These are phyloP conservation scores for Ectropis grisescens DNA, from an alignment of 1,140 invertebrate species.

Conservation along the genomic window DNA sequence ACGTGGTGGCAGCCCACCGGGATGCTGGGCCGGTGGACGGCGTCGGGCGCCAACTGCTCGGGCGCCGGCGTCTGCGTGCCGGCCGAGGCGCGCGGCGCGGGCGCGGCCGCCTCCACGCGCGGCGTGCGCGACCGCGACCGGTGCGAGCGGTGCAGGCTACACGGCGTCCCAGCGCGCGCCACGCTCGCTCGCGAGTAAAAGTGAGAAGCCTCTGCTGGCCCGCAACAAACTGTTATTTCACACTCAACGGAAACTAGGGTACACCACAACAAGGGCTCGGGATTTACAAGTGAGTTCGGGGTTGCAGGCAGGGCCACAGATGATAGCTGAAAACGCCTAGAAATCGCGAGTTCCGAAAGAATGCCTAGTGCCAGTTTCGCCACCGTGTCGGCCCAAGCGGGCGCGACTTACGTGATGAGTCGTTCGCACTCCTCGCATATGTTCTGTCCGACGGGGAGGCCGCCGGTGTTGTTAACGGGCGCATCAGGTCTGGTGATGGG, in stretches of 20 bases:
- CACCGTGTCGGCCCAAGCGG: slow-evolving; percentile 48
- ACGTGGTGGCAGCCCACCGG: slow-evolving; percentile 56
- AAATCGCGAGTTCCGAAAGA: neutral
- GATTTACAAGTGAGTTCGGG: too few relatives aligned
- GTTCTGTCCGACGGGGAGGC: slow-evolving; percentile 87
- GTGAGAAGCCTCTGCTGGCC: slow-evolving; percentile 52
- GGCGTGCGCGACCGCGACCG: slow-evolving; percentile 33
- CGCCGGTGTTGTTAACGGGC: slow-evolving; percentile 74
- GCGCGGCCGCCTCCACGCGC: slow-evolving; percentile 15
- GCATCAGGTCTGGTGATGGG: slow-evolving; percentile 81
- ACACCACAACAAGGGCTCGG: too few relatives aligned
- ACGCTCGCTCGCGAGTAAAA: slow-evolving; percentile 63
- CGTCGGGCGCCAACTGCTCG: slow-evolving; percentile 35
- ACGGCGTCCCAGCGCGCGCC: slow-evolving; percentile 46
- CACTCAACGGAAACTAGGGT: neutral
- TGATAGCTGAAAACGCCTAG: slow-evolving; percentile 2
- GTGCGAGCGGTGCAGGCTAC: slow-evolving; percentile 33
- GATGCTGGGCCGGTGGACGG: slow-evolving; percentile 61
- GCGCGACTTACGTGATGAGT: slow-evolving; percentile 90
- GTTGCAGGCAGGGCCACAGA: too few relatives aligned
- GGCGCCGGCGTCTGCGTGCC: slow-evolving; percentile 31
- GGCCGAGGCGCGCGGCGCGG: slow-evolving; percentile 15
- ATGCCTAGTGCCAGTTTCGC: slow-evolving; percentile 19
- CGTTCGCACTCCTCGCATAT: slow-evolving; percentile 94
- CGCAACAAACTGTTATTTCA: slow-evolving; percentile 27